phyloP scores from a whole-genome alignment of 2,113 vertebrate genomes.

The Rattus norvegicus region GRCr8 NC_086025.1:28582501-28583000 shows the following conservation, averaged over 20 bases:
- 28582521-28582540: slow-evolving; percentile 69
- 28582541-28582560: slow-evolving; percentile 57
- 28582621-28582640: background rate
- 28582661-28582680: background rate
- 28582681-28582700: slow-evolving; percentile 30
- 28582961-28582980: background rate
- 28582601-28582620: slow-evolving; percentile 21
- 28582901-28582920: no score
- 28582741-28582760: background rate
- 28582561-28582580: slow-evolving; percentile 47
- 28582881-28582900: no score
- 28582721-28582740: background rate
- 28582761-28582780: background rate
- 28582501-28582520: slow-evolving; percentile 51
- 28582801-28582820: background rate
- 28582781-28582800: background rate
- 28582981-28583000: no score
- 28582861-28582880: background rate
- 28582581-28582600: background rate
- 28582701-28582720: slow-evolving; percentile 26
- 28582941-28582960: no score
- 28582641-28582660: slow-evolving; percentile 24
- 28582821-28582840: background rate
- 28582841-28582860: background rate
- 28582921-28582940: background rate